phyloP scores from a whole-genome alignment of 2,888 invertebrate species.

The Uloborus plumipes region DNA sequence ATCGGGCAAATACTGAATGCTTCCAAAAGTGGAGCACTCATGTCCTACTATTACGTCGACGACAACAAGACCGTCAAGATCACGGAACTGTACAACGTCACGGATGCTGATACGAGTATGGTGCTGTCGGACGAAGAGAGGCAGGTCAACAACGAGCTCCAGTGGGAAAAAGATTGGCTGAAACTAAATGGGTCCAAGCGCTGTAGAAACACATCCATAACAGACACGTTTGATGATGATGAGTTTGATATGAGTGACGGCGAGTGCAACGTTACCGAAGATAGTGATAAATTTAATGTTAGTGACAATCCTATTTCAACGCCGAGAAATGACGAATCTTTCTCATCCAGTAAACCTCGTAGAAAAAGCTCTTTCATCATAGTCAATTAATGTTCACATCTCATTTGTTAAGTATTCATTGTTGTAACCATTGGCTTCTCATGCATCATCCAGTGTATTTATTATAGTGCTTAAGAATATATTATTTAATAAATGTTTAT shows the following conservation, averaged over 20 bases:
- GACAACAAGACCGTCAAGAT: constrained; percentile 87
- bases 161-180: constrained; percentile 62
- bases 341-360: constrained; percentile 13
- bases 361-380: constrained; percentile 46
- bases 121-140: constrained; percentile 55
- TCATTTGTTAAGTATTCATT: too few species aligned
- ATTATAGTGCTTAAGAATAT: too few species aligned
- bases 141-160: constrained; percentile 32
- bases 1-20: constrained; percentile 77
- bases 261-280: constrained; percentile 21
- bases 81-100: constrained; percentile 90
- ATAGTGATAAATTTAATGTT: constrained; percentile 3
- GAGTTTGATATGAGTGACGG: constrained; percentile 52
- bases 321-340: neutral
- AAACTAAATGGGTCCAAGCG: neutral
- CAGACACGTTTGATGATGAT: constrained; percentile 40
- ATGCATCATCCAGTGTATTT: neutral
- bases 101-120: constrained; percentile 77
- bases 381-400: constrained; percentile 13
- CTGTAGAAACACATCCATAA: constrained; percentile 3
- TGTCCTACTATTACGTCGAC: constrained; percentile 88
- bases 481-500: too few species aligned
- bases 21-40: constrained; percentile 86
- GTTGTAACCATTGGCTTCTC: neutral
- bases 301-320: constrained; percentile 10